These are phyloP conservation scores for Drosophila kanapiae DNA, from an alignment of 1,140 invertebrate genomes.

Conservation along the genomic window DNA sequence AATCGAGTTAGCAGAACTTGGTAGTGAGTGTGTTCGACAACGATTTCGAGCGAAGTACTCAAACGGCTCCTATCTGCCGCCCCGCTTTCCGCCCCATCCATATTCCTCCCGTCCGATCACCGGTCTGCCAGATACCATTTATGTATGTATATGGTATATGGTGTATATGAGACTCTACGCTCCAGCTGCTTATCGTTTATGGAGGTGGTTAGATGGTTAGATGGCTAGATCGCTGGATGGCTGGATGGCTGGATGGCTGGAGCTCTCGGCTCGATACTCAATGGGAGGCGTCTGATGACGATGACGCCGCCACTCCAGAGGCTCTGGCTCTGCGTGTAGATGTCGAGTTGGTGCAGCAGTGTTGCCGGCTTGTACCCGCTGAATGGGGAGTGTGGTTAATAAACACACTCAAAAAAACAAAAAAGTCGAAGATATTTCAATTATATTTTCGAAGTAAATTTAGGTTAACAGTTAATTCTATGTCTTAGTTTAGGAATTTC, in stretches of 20 bases:
- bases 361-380: slow-evolving; percentile 3
- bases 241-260: slow-evolving; percentile 15
- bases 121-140: slow-evolving; percentile 8
- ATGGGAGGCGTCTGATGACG: slow-evolving; percentile 62
- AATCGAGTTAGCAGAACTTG: slow-evolving; percentile 67
- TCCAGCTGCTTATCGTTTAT: slow-evolving; percentile 71
- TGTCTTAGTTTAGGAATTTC: too few relatives aligned
- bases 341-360: slow-evolving; percentile 1
- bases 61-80: slow-evolving; percentile 48
- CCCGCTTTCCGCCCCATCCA: slow-evolving; percentile 6
- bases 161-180: slow-evolving; percentile 7
- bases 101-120: neutral
- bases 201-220: slow-evolving; percentile 26
- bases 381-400: slow-evolving; percentile 56
- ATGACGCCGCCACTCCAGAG: slow-evolving; percentile 34
- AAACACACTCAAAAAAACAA: slow-evolving; percentile 1
- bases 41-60: slow-evolving; percentile 65
- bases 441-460: too few relatives aligned
- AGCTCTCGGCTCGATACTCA: slow-evolving; percentile 60
- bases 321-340: neutral
- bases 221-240: neutral
- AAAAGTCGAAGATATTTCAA: neutral
- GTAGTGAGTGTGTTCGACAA: slow-evolving; percentile 64
- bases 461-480: too few relatives aligned
- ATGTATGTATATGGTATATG: slow-evolving; percentile 13